These are phyloP conservation scores for Chaitophorus viminalis DNA, from an alignment of 2,888 invertebrate genomes.

Conservation along the genomic window DNA sequence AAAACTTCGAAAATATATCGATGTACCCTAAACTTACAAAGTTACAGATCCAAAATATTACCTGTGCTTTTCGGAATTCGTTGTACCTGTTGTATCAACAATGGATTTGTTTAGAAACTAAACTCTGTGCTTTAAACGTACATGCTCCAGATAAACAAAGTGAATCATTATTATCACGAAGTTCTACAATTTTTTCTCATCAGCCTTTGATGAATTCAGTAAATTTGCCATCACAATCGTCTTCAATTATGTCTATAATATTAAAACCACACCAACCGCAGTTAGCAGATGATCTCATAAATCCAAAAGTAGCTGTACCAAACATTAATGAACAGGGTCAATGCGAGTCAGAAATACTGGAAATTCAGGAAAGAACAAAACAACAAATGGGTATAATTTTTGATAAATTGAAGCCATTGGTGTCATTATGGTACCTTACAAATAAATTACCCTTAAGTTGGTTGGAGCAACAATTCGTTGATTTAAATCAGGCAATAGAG, in stretches of 20 bases:
- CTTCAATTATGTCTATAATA: not conserved
- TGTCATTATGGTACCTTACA: not conserved
- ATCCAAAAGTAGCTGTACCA: not conserved
- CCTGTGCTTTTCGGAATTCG: not conserved
- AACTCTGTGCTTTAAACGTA: slow-evolving; percentile 1
- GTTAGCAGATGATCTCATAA: not conserved
- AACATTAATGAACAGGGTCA: not conserved
- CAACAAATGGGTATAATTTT: no score
- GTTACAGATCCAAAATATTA: no score
- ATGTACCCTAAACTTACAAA: no score
- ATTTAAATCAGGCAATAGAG: not conserved
- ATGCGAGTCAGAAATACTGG: not conserved
- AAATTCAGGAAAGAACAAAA: not conserved
- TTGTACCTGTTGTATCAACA: not conserved
- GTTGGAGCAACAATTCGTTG: not conserved
- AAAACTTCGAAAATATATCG: no score
- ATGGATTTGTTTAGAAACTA: not conserved
- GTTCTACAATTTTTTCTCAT: not conserved
- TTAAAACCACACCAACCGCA: not conserved
- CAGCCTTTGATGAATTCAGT: not conserved
- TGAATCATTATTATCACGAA: not conserved
- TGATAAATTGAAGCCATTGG: not conserved
- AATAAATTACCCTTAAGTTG: not conserved
- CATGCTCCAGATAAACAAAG: no score
- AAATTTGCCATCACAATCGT: not conserved